Evolutionary conservation across 2,113 vertebrate genomes (phyloP), one percentile per base, ranked within the genome.

Genomic region (Colossoma macropomum): DNA sequence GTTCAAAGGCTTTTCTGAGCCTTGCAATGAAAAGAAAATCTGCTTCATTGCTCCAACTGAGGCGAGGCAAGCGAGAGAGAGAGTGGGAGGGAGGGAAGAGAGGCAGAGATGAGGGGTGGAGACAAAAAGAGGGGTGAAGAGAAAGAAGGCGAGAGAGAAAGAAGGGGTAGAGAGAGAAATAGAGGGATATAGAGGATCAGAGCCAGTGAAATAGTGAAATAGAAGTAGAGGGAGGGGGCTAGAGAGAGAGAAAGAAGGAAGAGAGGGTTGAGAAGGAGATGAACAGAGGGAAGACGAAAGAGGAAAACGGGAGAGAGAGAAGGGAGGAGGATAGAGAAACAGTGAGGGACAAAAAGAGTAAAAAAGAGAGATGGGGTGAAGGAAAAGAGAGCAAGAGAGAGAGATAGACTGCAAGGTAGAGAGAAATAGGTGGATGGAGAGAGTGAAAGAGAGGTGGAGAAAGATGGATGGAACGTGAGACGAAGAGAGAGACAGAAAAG

Each of bases 11-110:
- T 78, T 77, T 75, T 82, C 9, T 80, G 23, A 28, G 19, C 54
- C 65, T 25, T 59, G 32, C 54, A 82, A 30, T 69, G 48, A 82
- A 69, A 32, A 23, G 30, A 69, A 69, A 69, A 69, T 38, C 17
- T 38, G 66, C 32, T 12, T 30, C 28, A 28, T 32, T 30, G 32
- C 63, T 27, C 4, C 25, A 13, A 10, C 59, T 10, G 19, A 25
- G 60, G 60, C 12, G 25, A 63, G n/a, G 25, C 0, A 28, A 28
- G 1, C 2, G 63, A 66, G 63, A 66, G 3, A 17, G 27, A 30
- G 16, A 9, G 63, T 11, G 65, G 3, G 7, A 34, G 54, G 8
- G 19, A n/a, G 6, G 54, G 8, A 8, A 23, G 54, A 56, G 21
- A 23, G 17, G 5, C 21, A 5, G 21, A 54, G 16, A 17, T 1